Evolutionary conservation across 2,888 invertebrate species (phyloP), one percentile per base, ranked within the genome.

Genomic region (Agonum fuliginosum): DNA sequence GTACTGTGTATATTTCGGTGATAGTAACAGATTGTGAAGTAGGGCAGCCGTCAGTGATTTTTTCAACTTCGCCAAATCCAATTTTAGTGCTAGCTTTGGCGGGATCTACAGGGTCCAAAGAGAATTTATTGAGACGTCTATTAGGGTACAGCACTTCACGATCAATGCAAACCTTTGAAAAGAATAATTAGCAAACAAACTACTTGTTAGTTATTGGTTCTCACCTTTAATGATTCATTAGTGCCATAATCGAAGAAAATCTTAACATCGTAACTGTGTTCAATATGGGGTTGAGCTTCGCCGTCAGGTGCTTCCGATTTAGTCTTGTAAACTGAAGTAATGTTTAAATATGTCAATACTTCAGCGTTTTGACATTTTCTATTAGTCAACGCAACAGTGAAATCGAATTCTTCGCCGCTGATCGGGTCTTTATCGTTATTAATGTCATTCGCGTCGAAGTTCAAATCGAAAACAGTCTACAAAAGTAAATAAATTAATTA

Each of bases 111-210:
- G 74, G 74, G 1, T 30, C n/a, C 4, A 74, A 10, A 10, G 74
- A 74, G 3, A 62, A 65, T 46, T 74, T 74, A 27, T 74, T 19
- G 3, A 12, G 4, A 46, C 74, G 22, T 46, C 27, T 74, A 17
- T 17, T 41, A 3, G 74, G 74, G 27, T 74, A 74, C n/a, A 43
- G 8, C 27, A 43, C 10, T 43, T 74, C 62, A 17, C 62, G 43
- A 19, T 74, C 41, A 2, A 62, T 14, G 17, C 62, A 62, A n/a
- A 74, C 4, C 74, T 74, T n/a, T n/a, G n/a, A n/a, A 62, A 12
- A 71, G 24, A 17, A 14, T 0, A 71, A 2, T 20, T 2, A 2
- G 41, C 20, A 24, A 2, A 54, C 6, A 22, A 54, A 48, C 2
- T 19, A 48, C 19, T 12, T 12, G 12, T 54, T 22, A 54, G 12